Conservation (phyloP, 2,113 vertebrate genomes). For the Lophius piscatorius region DNA sequence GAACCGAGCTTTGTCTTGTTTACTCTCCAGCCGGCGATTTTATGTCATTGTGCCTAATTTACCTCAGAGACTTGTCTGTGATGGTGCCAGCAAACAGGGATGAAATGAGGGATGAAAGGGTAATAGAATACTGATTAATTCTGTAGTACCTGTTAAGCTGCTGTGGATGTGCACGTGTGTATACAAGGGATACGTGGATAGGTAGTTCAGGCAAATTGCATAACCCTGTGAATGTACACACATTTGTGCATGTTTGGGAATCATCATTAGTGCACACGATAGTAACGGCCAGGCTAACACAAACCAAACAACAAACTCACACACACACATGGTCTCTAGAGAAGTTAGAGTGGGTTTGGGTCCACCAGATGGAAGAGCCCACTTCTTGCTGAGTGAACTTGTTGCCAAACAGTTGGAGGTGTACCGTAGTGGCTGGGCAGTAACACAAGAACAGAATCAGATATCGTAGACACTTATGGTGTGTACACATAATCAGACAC, state of each 20-base stretch:
- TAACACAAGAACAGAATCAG: constrained; percentile 47
- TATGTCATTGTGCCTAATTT: constrained; percentile 53
- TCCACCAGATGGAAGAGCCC: constrained; percentile 77
- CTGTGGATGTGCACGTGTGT: constrained; percentile 9
- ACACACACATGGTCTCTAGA: constrained; percentile 17
- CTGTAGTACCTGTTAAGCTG: constrained; percentile 45
- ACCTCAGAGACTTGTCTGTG: constrained; percentile 38
- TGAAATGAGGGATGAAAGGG: constrained; percentile 39
- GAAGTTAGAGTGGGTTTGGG: constrained; percentile 54
- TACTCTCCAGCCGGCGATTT: constrained; percentile 46
- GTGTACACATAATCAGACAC: neutral
- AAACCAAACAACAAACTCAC: neutral
- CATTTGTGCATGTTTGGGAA: constrained; percentile 15
- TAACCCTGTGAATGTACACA: constrained; percentile 24
- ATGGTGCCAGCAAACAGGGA: constrained; percentile 37
- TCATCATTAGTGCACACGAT: constrained; percentile 15
- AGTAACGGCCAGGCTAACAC: constrained; percentile 4
- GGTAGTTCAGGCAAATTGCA: constrained; percentile 15
- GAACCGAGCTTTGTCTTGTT: constrained; percentile 26
- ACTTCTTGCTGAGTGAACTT: constrained; percentile 75
- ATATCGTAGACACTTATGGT: constrained; percentile 18
- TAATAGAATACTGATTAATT: constrained; percentile 52
- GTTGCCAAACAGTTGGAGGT: constrained; percentile 79
- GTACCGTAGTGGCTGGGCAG: constrained; percentile 62
- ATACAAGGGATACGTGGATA: constrained; percentile 20